Base-by-base conservation (phyloP, 1,140 invertebrate genomes). In the Uloborus diversus region DNA sequence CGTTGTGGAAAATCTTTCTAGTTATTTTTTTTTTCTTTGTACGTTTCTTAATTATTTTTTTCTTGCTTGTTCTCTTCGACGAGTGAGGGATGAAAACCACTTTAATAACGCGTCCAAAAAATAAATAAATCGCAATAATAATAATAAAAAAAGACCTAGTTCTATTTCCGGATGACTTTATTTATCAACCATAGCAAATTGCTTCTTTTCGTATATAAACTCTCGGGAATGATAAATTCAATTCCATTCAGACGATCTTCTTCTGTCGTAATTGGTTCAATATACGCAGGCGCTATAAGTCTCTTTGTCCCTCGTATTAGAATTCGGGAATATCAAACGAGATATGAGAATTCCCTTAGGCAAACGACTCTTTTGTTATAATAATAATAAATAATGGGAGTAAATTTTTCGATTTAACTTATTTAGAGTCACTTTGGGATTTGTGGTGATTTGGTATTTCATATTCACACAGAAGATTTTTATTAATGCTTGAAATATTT, bases 81-180 rank as follows among this genome's bases (percentile, higher is more conserved):
- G 49, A 33, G n/a, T n/a, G n/a, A 69, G 47, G 17, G 49, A 66
- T 47, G 35, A 30, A 47, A 33, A 56, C 20, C 25, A 33, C 49
- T 47, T 69, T 56, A 69, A 35, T 11, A 27, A 11, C 37, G 17
- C n/a, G n/a, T n/a, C n/a, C 9, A 47, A n/a, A 9, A 27, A 28
- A 49, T 2, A 47, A 47, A 25, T 13, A 28, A n/a, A 66, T 28
- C 28, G 23, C 28, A 28, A 66, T 14, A 11, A 2, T 3, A 9
- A 17, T 25, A 64, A 42, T 37, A 42, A 37, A 37, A 64, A 25
- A 47, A n/a, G 17, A 25, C 49, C 32, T 30, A 14, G n/a, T 69
- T 69, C 66, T 51, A 69, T 69, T 69, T 69, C 66, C 49, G 53
- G 66, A 69, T 69, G 49, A 69, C 53, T 69, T 69, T 69, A 51